phyloP scores from a whole-genome alignment of 2,888 invertebrate genomes.

The Cheilosia vernalis region DNA sequence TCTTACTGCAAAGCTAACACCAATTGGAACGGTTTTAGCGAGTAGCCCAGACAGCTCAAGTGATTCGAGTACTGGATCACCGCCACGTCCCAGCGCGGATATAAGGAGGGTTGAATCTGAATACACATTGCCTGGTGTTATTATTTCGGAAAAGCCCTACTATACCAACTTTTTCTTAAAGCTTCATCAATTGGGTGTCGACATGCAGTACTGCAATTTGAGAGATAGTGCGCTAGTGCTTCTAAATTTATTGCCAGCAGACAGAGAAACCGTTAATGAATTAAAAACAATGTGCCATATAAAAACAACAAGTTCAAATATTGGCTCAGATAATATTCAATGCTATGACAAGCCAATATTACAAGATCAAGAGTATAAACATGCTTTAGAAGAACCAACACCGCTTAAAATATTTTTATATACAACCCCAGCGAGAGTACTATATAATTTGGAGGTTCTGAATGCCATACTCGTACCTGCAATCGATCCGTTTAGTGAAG shows the following conservation, averaged over 20 bases:
- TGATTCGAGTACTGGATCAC: slow-evolving; percentile 96
- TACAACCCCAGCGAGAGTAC: slow-evolving; percentile 88
- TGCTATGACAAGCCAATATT: slow-evolving; percentile 27
- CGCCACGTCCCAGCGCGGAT: slow-evolving; percentile 91
- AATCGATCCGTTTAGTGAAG: slow-evolving; percentile 90
- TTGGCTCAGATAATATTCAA: slow-evolving; percentile 34
- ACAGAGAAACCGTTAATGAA: slow-evolving; percentile 83
- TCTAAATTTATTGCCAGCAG: slow-evolving; percentile 82
- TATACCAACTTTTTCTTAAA: slow-evolving; percentile 93
- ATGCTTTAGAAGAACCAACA: slow-evolving; percentile 41
- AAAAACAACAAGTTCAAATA: slow-evolving; percentile 38
- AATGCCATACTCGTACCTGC: slow-evolving; percentile 97
- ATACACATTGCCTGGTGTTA: slow-evolving; percentile 95
- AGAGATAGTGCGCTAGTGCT: slow-evolving; percentile 87
- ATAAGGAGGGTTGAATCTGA: slow-evolving; percentile 93
- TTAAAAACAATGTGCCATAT: slow-evolving; percentile 81
- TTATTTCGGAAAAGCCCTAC: slow-evolving; percentile 92
- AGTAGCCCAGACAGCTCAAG: slow-evolving; percentile 96
- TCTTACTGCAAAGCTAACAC: slow-evolving; percentile 91
- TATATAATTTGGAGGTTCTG: slow-evolving; percentile 91
- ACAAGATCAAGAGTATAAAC: slow-evolving; percentile 37
- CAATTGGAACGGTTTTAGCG: slow-evolving; percentile 88
- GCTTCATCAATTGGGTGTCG: slow-evolving; percentile 94
- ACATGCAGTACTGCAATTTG: slow-evolving; percentile 90
- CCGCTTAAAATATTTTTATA: slow-evolving; percentile 45